Evolutionary conservation across 2,888 invertebrate genomes (phyloP).

Genomic region (Strigamia crassipes): DNA sequence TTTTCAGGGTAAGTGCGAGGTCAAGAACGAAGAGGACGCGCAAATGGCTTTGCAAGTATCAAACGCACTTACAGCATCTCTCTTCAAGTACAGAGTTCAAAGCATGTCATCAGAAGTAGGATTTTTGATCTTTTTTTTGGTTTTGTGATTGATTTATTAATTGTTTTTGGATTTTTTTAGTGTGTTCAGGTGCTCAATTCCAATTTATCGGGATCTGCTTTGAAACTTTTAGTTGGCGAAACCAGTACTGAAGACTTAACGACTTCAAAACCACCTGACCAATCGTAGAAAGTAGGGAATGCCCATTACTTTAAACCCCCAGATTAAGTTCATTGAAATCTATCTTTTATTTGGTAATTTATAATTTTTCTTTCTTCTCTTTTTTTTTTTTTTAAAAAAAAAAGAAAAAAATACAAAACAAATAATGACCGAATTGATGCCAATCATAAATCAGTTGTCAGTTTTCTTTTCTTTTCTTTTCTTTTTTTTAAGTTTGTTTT

Average conservation of each 20-base stretch:
- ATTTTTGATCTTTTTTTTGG: background rate
- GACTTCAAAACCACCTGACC: background rate
- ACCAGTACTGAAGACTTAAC: background rate
- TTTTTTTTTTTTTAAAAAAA: background rate
- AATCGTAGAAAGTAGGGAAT: background rate
- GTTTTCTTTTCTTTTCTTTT: background rate
- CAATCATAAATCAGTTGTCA: background rate
- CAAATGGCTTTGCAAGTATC: conserved; percentile 43
- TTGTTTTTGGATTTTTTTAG: background rate
- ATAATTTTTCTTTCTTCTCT: background rate
- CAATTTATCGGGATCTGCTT: background rate
- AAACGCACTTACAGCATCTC: conserved; percentile 10
- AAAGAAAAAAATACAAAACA: background rate
- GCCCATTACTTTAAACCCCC: background rate
- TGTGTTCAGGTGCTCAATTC: background rate
- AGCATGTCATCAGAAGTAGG: conserved; percentile 43
- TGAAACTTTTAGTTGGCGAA: background rate
- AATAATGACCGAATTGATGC: background rate
- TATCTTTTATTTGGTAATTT: background rate
- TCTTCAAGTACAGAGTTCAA: conserved; percentile 41
- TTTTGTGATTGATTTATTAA: background rate
- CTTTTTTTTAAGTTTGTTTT: too few relatives aligned
- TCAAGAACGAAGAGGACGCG: conserved; percentile 45
- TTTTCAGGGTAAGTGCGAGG: conserved; percentile 32
- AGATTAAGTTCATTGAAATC: background rate